phyloP scores from a whole-genome alignment of 2,888 invertebrate genomes.

The Harpagoxenus sublaevis region DNA sequence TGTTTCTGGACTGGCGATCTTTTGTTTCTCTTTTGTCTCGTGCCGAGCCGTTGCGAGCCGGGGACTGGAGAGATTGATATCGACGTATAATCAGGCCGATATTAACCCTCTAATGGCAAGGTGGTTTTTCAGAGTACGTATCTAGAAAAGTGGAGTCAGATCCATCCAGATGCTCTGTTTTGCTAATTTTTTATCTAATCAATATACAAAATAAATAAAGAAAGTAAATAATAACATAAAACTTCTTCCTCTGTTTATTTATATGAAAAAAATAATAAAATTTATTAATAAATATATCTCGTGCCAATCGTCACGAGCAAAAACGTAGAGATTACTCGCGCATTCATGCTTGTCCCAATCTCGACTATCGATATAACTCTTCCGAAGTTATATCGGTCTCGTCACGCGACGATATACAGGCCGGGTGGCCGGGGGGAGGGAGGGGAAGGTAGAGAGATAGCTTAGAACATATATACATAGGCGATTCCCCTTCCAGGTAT shows the following conservation, averaged over 20 bases:
- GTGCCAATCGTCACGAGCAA: not conserved
- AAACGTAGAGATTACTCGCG: not conserved
- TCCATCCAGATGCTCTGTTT: no score
- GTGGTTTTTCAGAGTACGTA: no score
- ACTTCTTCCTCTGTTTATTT: no score
- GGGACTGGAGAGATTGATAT: not conserved
- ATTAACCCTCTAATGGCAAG: no score
- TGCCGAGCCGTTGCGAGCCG: not conserved
- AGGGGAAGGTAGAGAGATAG: not conserved
- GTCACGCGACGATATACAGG: not conserved
- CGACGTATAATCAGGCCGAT: not conserved
- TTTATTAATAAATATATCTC: not conserved
- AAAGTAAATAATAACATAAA: no score
- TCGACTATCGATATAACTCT: not conserved
- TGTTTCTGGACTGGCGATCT: not conserved
- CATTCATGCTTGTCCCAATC: not conserved
- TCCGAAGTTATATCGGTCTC: constrained; percentile 19
- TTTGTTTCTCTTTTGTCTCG: not conserved
- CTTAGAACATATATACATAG: no score
- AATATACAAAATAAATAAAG: no score
- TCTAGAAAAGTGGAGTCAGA: no score
- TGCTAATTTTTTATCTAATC: no score
- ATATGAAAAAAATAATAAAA: no score
- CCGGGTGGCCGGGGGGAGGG: not conserved
- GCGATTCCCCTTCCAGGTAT: no score